Conservation (phyloP, 2,888 invertebrate genomes). For the Apodemia mormo region DNA sequence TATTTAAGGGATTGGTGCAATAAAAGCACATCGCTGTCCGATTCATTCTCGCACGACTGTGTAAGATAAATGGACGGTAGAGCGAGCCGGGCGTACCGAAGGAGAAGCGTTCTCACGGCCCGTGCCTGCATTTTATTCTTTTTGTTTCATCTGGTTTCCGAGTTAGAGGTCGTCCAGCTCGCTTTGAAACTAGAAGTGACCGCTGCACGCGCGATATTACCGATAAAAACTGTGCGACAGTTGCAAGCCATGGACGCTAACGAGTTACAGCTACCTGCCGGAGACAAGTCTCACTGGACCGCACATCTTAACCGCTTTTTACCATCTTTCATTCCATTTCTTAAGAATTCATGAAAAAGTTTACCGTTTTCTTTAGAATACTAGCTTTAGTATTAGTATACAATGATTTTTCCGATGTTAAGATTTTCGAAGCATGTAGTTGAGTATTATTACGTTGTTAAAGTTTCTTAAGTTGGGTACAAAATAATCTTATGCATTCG, state of each 20-base stretch:
- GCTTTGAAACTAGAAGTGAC: conserved; percentile 67
- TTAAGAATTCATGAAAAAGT: conserved; percentile 45
- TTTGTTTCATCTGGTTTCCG: conserved; percentile 74
- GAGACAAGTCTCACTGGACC: conserved; percentile 37
- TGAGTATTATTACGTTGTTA: too few relatives aligned
- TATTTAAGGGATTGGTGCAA: conserved; percentile 78
- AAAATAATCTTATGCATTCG: too few relatives aligned
- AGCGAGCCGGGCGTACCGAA: conserved; percentile 53
- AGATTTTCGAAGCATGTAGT: too few relatives aligned
- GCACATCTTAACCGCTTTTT: conserved; percentile 46
- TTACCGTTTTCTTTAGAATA: conserved; percentile 43
- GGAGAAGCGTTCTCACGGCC: conserved; percentile 77
- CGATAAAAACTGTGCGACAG: conserved; percentile 68
- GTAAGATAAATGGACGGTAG: conserved; percentile 77
- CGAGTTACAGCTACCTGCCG: conserved; percentile 54
- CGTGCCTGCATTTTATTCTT: conserved; percentile 72
- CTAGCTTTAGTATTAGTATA: not conserved
- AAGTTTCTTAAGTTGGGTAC: too few relatives aligned
- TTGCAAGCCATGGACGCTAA: conserved; percentile 53
- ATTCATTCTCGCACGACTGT: conserved; percentile 78
- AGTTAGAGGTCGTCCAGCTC: conserved; percentile 73
- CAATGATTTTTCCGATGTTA: too few relatives aligned
- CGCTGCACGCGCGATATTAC: conserved; percentile 67
- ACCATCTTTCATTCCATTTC: conserved; percentile 39
- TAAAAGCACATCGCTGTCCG: conserved; percentile 76